Percentiles rank a stretch among this genome's conserved stretches.
These are phyloP conservation scores for Chanos chanos DNA, from an alignment of 2,797 vertebrate species.

Conservation along the genomic window DNA sequence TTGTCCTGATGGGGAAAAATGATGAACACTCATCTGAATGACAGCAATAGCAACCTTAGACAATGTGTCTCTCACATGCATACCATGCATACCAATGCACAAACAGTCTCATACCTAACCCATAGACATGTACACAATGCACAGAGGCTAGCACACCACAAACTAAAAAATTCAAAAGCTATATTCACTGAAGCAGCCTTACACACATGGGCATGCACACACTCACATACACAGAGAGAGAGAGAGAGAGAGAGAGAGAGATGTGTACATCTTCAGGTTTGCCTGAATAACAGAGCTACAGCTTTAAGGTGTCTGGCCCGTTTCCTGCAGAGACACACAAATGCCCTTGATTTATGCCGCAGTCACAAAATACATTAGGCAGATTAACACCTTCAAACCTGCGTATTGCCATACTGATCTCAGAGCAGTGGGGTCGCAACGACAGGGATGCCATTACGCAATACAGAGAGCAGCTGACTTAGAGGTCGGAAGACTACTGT, in stretches of 20 bases:
- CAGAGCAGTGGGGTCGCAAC: too few species aligned
- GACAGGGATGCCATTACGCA: too few species aligned
- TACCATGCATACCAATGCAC: too few species aligned
- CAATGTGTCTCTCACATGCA: background rate
- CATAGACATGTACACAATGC: background rate
- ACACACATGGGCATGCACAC: background rate
- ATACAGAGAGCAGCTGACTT: too few species aligned
- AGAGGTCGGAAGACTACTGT: too few species aligned
- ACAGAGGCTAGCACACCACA: too few species aligned
- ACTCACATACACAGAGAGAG: background rate
- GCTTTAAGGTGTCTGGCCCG: background rate
- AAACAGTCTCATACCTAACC: too few species aligned
- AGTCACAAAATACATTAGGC: background rate
- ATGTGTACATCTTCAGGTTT: background rate
- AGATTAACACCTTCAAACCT: background rate
- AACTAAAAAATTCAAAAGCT: too few species aligned
- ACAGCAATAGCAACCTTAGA: background rate
- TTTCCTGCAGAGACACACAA: background rate
- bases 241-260: background rate
- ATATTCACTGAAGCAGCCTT: background rate
- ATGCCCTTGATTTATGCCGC: background rate
- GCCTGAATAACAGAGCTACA: background rate
- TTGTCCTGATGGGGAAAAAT: constrained; percentile 7
- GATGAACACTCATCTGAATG: background rate
- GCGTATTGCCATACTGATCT: too few species aligned